phyloP scores from a whole-genome alignment of 2,797 vertebrate species.

The Otolemur crassicaudatus region DNA sequence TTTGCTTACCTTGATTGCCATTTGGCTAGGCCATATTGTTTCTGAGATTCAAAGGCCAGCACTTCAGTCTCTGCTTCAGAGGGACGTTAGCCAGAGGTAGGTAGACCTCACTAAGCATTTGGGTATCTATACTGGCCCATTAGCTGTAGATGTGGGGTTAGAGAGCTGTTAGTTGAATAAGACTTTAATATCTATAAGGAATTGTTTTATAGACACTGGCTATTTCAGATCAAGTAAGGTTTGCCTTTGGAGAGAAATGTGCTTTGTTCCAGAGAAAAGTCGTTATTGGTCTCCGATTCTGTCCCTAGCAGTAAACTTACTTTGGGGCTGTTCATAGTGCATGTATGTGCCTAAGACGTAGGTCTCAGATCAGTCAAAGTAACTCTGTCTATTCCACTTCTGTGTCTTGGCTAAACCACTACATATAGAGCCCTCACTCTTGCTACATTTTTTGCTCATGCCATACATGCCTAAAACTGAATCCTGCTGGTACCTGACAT shows the following conservation, averaged over 20 bases:
- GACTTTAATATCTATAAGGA: conserved; percentile 17
- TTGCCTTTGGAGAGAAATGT: conserved; percentile 31
- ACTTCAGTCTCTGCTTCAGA: background rate
- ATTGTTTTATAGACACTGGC: background rate
- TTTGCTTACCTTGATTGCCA: conserved; percentile 1
- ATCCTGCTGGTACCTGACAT: background rate
- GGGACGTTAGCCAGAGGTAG: background rate
- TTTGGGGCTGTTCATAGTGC: background rate
- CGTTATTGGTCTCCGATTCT: background rate
- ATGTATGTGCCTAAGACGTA: background rate
- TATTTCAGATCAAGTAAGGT: conserved; percentile 31
- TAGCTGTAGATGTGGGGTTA: background rate
- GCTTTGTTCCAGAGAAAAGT: background rate
- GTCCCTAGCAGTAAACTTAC: background rate
- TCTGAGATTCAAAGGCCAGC: background rate
- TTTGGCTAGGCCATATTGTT: background rate
- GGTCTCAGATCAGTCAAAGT: background rate
- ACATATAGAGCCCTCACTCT: background rate
- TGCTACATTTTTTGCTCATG: background rate
- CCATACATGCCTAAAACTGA: background rate
- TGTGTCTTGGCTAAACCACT: background rate
- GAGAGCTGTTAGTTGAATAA: background rate
- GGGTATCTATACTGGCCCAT: background rate
- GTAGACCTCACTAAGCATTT: background rate
- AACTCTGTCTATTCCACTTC: background rate